Percentiles rank a stretch among this genome's conserved stretches.
Evolutionary conservation across 2,797 vertebrate genomes (phyloP).

Genomic region (Apodemus agrarius): DNA sequence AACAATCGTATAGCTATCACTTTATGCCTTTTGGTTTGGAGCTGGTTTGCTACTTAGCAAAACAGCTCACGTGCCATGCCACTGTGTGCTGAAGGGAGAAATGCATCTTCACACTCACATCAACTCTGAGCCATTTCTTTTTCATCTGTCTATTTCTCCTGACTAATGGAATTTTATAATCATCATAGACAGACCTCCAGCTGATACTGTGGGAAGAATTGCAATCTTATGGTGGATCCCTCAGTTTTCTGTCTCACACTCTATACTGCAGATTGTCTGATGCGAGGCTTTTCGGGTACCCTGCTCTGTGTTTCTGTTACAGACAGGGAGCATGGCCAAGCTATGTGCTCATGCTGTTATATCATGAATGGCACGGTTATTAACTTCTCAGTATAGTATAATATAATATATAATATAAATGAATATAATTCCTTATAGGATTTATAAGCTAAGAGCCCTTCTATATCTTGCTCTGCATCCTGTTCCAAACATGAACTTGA

Average conservation of each 20-base stretch:
- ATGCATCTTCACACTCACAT: slow-evolving; percentile 90
- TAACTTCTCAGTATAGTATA: slow-evolving; percentile 84
- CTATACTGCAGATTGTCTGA: slow-evolving; percentile 91
- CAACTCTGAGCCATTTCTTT: slow-evolving; percentile 92
- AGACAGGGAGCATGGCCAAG: slow-evolving; percentile 94
- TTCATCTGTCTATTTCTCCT: slow-evolving; percentile 89
- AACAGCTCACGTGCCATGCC: slow-evolving; percentile 76
- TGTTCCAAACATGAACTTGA: slow-evolving; percentile 94
- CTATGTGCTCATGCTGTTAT: slow-evolving; percentile 93
- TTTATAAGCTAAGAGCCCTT: slow-evolving; percentile 89
- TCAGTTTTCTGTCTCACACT: slow-evolving; percentile 93
- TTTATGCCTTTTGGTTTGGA: not conserved
- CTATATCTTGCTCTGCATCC: slow-evolving; percentile 93
- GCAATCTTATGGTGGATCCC: slow-evolving; percentile 90
- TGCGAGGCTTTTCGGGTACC: slow-evolving; percentile 91
- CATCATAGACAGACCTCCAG: slow-evolving; percentile 92
- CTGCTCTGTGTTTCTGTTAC: slow-evolving; percentile 91
- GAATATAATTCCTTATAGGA: not conserved
- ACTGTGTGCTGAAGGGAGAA: slow-evolving; percentile 91
- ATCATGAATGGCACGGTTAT: slow-evolving; percentile 89
- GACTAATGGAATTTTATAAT: slow-evolving; percentile 84
- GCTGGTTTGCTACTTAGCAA: not conserved
- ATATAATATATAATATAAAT: not conserved
- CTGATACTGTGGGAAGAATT: slow-evolving; percentile 91
- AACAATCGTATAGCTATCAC: not conserved